A percentile compares a stretch with the other conserved stretches of the same genome.
These are phyloP conservation scores for Allolobophora icterica DNA, from an alignment of 2,888 invertebrate genomes.

Conservation along the genomic window DNA sequence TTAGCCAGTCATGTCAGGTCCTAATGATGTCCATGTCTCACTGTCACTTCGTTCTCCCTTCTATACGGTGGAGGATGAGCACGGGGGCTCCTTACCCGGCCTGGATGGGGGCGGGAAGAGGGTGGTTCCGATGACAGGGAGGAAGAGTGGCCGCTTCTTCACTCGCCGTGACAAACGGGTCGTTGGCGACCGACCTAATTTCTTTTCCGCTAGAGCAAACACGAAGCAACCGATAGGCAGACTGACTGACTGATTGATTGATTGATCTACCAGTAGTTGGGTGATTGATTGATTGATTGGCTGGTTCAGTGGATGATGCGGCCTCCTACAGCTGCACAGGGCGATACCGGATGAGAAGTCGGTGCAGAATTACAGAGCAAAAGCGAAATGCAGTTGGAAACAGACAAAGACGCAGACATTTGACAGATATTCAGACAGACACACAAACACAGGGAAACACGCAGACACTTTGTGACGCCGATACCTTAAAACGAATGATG, in stretches of 20 bases:
- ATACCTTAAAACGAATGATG: not conserved
- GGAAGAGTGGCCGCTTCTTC: not conserved
- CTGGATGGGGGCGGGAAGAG: no score
- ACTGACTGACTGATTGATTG: not conserved
- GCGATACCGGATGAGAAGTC: not conserved
- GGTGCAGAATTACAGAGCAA: not conserved
- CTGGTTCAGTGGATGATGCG: not conserved
- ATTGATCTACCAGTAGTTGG: not conserved
- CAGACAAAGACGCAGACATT: not conserved
- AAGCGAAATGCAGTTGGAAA: not conserved
- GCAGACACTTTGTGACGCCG: not conserved
- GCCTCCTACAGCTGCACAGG: not conserved
- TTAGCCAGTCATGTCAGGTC: not conserved
- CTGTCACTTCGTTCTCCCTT: not conserved
- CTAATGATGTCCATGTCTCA: constrained; percentile 11
- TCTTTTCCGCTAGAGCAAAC: constrained; percentile 4
- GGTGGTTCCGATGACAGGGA: constrained; percentile 2
- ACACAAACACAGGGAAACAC: no score
- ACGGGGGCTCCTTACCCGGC: not conserved
- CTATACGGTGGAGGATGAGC: not conserved
- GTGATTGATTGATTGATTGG: not conserved
- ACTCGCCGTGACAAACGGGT: not conserved
- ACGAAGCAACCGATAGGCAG: not conserved
- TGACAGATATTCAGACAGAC: not conserved
- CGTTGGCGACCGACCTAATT: not conserved